Percentiles rank a stretch among this genome's conserved stretches.
Evolutionary conservation across 2,113 vertebrate genomes (phyloP).

Genomic region (Ptilorrhoa leucosticta): DNA sequence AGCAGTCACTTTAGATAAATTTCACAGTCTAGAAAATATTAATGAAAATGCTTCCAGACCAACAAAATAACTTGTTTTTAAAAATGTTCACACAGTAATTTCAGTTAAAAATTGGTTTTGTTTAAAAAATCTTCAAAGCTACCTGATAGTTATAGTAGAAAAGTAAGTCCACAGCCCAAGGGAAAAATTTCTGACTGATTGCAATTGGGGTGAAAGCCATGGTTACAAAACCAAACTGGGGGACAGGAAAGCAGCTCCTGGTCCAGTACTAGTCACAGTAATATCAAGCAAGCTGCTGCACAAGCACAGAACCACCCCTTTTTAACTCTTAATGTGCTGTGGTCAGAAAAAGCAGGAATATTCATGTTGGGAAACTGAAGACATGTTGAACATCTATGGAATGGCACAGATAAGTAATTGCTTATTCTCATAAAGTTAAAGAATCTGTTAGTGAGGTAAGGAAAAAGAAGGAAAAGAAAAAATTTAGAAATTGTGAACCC

Average conservation of each 20-base stretch:
- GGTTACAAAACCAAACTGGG: neutral
- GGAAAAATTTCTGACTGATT: neutral
- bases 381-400: neutral
- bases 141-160: neutral
- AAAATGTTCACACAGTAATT: neutral
- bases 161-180: neutral
- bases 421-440: neutral
- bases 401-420: neutral
- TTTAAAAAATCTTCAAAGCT: neutral
- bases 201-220: neutral
- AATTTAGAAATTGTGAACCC: neutral
- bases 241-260: neutral
- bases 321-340: neutral
- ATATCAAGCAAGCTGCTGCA: neutral
- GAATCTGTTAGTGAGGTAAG: neutral
- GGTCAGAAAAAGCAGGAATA: neutral
- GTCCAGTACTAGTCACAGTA: neutral
- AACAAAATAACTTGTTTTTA: neutral
- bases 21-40: neutral
- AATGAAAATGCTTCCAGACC: neutral
- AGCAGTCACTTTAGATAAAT: neutral
- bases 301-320: neutral
- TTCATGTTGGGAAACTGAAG: neutral
- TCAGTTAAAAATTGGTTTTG: neutral
- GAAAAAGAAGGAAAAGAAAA: neutral